phyloP scores from a whole-genome alignment of 1,140 invertebrate species.

The Pogonognathellus flavescens region DNA sequence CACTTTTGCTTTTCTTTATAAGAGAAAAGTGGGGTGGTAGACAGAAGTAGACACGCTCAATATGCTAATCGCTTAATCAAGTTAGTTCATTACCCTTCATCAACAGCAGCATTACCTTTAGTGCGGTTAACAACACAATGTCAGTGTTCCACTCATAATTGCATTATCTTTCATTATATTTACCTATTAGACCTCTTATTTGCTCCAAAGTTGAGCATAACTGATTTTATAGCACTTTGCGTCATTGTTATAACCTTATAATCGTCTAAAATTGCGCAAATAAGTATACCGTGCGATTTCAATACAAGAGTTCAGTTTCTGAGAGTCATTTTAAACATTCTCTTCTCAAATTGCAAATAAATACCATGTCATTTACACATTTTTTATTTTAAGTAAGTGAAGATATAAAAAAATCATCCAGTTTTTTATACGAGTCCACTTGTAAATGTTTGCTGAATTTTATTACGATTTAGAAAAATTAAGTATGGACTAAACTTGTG shows the following conservation, averaged over 20 bases:
- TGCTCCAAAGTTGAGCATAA: not conserved
- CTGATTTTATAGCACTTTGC: not conserved
- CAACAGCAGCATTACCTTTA: conserved; percentile 60
- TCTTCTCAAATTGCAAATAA: too few relatives aligned
- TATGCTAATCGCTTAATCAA: conserved; percentile 56
- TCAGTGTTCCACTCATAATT: conserved; percentile 52
- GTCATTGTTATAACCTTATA: not conserved
- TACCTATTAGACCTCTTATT: conserved; percentile 21
- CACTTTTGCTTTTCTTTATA: not conserved
- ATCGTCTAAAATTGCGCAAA: too few relatives aligned
- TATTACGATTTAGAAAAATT: too few relatives aligned
- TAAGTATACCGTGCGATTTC: too few relatives aligned
- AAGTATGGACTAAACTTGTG: too few relatives aligned
- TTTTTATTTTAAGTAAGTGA: too few relatives aligned
- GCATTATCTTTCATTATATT: conserved; percentile 52
- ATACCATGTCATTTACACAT: too few relatives aligned
- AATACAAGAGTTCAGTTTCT: too few relatives aligned
- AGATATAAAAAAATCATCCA: too few relatives aligned
- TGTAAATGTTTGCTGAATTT: too few relatives aligned
- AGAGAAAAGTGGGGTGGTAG: not conserved
- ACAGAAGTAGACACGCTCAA: conserved; percentile 37
- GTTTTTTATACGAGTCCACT: too few relatives aligned
- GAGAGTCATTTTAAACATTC: too few relatives aligned
- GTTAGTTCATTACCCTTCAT: conserved; percentile 60
- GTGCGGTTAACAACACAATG: conserved; percentile 51